Evolutionary conservation across 2,113 vertebrate genomes (phyloP), one percentile per base, ranked within the genome.

Genomic region (Monopterus albus): DNA sequence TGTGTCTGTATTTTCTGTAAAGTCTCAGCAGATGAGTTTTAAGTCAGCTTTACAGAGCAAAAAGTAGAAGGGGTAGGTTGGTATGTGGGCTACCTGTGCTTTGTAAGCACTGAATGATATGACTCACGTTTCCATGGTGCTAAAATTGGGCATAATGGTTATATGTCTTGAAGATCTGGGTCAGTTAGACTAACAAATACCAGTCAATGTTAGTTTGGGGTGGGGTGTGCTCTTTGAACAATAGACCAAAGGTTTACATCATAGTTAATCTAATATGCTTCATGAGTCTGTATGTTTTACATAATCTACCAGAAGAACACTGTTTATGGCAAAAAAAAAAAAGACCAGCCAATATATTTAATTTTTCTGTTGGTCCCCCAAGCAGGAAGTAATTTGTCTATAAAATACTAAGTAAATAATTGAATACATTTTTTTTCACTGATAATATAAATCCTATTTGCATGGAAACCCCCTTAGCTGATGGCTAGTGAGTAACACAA

Each of bases 61-160:
- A 72, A 72, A 58, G 75, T 53, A 36, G 23, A 72, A 39, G 46
- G 47, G 64, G 67, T 62, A 70, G 76, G 69, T 40, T 36, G 59
- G 15, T 45, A 33, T 56, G 72, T 82, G 73, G 70, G 53, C 73
- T 81, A 75, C 72, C 81, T 86, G 64, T 9, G 61, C 64, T 29
- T 40, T 56, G 46, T 20, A 26, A 45, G 36, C 46, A 8, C 36
- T 20, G 36, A 69, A 53, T 76, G 71, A 40, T 63, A 21, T 67
- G 68, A 65, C 29, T 67, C 28, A n/a, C 57, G 60, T 64, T 65
- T 72, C 62, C 13, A 49, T 4, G 2, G 53, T n/a, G 62, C 72
- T 79, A 74, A 84, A 53, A 51, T 78, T 69, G 67, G 53, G 13
- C 5, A 0, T 13, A 8, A 20, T 33, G 18, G 26, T 71, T 63